Evolutionary conservation across 2,113 vertebrate species (phyloP).

Genomic region (Gnathonemus longibarbis): DNA sequence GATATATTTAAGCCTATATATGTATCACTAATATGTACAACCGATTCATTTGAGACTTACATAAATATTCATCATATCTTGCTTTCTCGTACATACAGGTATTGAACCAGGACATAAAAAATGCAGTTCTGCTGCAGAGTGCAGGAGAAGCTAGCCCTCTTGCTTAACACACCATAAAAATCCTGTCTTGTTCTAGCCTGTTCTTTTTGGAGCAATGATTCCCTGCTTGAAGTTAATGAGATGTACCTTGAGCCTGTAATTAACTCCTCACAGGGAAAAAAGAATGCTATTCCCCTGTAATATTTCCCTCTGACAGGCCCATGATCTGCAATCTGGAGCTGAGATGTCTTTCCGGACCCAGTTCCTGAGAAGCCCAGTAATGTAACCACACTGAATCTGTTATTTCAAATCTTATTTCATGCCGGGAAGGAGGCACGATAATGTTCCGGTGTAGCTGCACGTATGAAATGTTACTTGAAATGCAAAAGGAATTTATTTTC

Average conservation of each 20-base stretch:
- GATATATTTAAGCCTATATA: background rate
- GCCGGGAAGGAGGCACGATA: background rate
- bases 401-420: constrained; percentile 6
- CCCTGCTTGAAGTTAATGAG: background rate
- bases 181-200: background rate
- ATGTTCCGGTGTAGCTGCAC: background rate
- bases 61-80: background rate
- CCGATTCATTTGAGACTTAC: background rate
- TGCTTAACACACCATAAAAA: background rate
- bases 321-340: background rate
- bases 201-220: background rate
- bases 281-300: background rate
- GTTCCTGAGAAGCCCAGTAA: background rate
- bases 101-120: background rate
- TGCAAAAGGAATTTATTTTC: background rate
- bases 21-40: background rate
- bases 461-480: background rate
- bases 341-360: background rate
- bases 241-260: background rate
- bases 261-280: background rate
- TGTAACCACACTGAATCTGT: background rate
- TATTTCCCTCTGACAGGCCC: background rate
- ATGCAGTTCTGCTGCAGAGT: background rate
- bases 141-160: background rate
- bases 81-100: background rate